These are phyloP conservation scores for Epizoanthus fatuus DNA, from an alignment of 92 coral and sea anemone species.

Conservation along the genomic window DNA sequence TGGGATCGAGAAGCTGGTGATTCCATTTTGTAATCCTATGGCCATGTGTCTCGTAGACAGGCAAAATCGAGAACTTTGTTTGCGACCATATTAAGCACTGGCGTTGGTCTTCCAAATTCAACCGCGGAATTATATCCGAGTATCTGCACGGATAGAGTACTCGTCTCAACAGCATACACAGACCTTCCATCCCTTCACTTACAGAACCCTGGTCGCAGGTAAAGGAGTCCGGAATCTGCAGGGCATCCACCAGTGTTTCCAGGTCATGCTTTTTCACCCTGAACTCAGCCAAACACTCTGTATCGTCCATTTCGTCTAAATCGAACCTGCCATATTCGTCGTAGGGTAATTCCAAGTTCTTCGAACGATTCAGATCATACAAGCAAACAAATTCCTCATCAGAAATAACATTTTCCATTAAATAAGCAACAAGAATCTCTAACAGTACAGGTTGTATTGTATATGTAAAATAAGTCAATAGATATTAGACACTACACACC, in stretches of 20 bases:
- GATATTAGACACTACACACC: too few relatives aligned
- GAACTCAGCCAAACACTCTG: background rate
- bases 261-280: too few relatives aligned
- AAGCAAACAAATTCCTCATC: background rate
- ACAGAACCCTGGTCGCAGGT: background rate
- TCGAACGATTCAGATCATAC: background rate
- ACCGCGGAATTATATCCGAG: background rate
- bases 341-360: background rate
- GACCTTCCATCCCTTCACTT: background rate
- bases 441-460: too few relatives aligned
- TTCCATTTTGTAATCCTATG: background rate
- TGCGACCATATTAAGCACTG: background rate
- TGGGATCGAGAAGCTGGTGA: background rate
- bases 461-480: too few relatives aligned
- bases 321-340: background rate
- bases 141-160: background rate
- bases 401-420: too few relatives aligned
- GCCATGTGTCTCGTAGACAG: background rate
- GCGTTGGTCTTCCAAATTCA: conserved; percentile 1
- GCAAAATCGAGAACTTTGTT: background rate
- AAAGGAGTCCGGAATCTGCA: too few relatives aligned
- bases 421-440: too few relatives aligned
- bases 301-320: background rate
- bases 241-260: too few relatives aligned
- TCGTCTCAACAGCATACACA: background rate